Evolutionary conservation across 2,113 vertebrate genomes (phyloP).

Genomic region (Ceyx margarethae): DNA sequence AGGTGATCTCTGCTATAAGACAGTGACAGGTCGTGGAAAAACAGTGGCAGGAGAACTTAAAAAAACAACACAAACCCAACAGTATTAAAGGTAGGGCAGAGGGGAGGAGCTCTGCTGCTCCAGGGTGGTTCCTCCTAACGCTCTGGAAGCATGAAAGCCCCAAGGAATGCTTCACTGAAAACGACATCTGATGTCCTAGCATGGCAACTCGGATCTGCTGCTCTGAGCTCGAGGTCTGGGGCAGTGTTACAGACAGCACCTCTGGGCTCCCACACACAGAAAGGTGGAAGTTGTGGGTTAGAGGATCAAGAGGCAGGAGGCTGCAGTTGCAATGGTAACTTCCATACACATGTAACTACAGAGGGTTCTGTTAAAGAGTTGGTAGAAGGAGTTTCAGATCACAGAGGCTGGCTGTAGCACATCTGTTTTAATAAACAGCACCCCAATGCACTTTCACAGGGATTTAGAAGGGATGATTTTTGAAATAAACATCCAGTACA

Average conservation of each 20-base stretch:
- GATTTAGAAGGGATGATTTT: neutral
- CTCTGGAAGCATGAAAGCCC: neutral
- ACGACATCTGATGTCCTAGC: rapidly evolving
- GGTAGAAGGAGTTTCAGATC: neutral
- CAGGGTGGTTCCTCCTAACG: neutral
- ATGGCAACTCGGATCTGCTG: rapidly evolving
- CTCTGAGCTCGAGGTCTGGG: neutral
- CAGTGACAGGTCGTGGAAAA: rapidly evolving
- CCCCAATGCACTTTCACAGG: neutral
- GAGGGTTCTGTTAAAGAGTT: neutral
- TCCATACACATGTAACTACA: rapidly evolving
- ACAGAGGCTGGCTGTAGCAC: neutral
- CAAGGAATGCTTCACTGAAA: neutral
- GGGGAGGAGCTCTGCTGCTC: neutral
- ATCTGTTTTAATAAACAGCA: neutral
- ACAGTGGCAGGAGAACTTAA: neutral
- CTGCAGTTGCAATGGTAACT: neutral
- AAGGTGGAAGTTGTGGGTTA: neutral
- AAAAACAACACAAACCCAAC: neutral
- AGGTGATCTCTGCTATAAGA: neutral
- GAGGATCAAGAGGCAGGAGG: neutral
- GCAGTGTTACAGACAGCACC: neutral
- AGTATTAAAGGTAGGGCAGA: neutral
- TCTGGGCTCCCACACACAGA: neutral
- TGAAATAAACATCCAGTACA: neutral